Evolutionary conservation across 2,113 vertebrate species (phyloP).

Genomic region (Elanus axillaris): DNA sequence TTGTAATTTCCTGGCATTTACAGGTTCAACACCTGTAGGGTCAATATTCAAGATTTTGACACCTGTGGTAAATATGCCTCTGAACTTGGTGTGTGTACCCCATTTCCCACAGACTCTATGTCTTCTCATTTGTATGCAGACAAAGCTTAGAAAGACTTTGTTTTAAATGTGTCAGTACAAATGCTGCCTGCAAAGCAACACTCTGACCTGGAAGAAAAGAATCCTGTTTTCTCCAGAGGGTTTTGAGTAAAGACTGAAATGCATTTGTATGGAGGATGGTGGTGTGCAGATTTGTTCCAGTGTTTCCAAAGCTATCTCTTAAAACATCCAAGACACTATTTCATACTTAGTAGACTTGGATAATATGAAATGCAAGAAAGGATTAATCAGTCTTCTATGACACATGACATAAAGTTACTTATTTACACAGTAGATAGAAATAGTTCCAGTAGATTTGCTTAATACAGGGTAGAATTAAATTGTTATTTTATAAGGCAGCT

Average conservation of each 20-base stretch:
- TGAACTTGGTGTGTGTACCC: neutral
- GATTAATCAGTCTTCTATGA: neutral
- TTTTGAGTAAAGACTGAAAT: neutral
- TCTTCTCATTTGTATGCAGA: neutral
- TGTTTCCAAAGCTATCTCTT: neutral
- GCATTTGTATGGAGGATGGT: neutral
- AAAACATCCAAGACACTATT: neutral
- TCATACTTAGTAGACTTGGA: neutral
- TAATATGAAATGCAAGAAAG: neutral
- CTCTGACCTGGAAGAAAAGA: neutral
- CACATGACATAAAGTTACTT: neutral
- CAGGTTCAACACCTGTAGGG: neutral
- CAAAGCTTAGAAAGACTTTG: neutral
- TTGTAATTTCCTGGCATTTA: neutral
- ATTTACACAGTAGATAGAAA: neutral
- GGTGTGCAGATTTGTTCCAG: neutral
- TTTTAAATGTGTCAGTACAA: neutral
- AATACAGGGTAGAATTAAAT: neutral
- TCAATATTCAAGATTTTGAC: neutral
- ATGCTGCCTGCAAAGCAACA: neutral
- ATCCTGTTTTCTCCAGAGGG: neutral
- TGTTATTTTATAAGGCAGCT: neutral
- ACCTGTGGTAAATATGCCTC: neutral
- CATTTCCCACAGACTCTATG: neutral
- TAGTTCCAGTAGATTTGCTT: neutral